Percentiles rank a stretch among this genome's conserved stretches.
These are phyloP conservation scores for Clanis bilineata DNA, from an alignment of 2,888 invertebrate genomes.

Conservation along the genomic window DNA sequence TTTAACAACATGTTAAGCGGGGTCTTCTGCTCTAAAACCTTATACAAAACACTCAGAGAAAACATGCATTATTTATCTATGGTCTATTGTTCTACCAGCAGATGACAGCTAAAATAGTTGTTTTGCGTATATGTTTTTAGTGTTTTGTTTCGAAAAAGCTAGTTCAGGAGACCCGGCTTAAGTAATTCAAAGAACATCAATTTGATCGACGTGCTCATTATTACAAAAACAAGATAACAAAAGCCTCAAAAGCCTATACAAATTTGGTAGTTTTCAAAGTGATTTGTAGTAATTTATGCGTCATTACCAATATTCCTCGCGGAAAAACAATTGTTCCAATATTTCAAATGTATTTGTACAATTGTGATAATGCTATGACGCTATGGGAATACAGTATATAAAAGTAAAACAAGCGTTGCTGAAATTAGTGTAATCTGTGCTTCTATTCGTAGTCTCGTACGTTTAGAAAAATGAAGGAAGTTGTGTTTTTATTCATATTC, in stretches of 20 bases:
- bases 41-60: too few species aligned
- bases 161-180: too few species aligned
- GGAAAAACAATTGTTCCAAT: slow-evolving; percentile 6
- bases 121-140: too few species aligned
- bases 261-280: not conserved
- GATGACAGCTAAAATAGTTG: too few species aligned
- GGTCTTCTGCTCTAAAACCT: too few species aligned
- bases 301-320: not conserved
- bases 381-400: not conserved
- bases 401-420: not conserved
- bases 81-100: too few species aligned
- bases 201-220: not conserved
- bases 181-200: not conserved
- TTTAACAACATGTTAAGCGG: too few species aligned
- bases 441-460: not conserved
- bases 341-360: slow-evolving; percentile 4
- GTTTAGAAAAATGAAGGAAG: not conserved
- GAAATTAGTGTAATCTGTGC: not conserved
- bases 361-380: not conserved
- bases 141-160: too few species aligned
- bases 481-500: not conserved
- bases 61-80: too few species aligned
- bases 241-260: not conserved
- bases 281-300: not conserved
- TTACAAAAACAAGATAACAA: not conserved